These are phyloP conservation scores for Mus minutoides DNA, from an alignment of 2,797 vertebrate species.

Conservation along the genomic window DNA sequence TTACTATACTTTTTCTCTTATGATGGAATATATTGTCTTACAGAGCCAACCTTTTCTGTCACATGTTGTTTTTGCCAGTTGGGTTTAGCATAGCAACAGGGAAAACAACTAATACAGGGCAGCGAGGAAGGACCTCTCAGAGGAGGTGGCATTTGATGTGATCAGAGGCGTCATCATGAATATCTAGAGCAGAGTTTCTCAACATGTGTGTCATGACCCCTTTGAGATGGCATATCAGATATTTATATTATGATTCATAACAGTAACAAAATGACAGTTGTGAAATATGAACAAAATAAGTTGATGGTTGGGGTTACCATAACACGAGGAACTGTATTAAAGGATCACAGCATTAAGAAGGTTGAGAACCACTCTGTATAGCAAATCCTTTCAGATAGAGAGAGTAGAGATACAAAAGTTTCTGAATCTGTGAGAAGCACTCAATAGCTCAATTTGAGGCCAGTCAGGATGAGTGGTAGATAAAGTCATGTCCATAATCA, in stretches of 20 bases:
- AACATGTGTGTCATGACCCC: neutral
- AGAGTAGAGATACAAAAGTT: neutral
- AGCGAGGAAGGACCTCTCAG: neutral
- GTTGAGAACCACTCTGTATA: neutral
- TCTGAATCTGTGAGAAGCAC: neutral
- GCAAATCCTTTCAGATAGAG: neutral
- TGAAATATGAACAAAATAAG: neutral
- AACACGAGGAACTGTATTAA: neutral
- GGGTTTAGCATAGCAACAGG: neutral
- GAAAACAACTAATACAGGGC: neutral
- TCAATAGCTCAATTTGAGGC: neutral
- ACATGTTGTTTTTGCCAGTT: neutral
- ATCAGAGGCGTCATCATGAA: neutral
- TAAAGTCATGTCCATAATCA: constrained; percentile 6
- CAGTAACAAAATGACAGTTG: neutral
- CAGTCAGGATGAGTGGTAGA: neutral
- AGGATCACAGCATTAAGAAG: neutral
- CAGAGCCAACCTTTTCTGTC: neutral
- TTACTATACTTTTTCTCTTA: neutral
- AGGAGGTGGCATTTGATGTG: constrained; percentile 37
- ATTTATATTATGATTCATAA: neutral
- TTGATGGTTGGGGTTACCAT: neutral
- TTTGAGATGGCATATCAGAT: neutral
- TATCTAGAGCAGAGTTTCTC: neutral
- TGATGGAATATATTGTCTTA: neutral